Evolutionary conservation across 2,113 vertebrate species (phyloP), one percentile per base, ranked within the genome.

Genomic region (Calonectris borealis): DNA sequence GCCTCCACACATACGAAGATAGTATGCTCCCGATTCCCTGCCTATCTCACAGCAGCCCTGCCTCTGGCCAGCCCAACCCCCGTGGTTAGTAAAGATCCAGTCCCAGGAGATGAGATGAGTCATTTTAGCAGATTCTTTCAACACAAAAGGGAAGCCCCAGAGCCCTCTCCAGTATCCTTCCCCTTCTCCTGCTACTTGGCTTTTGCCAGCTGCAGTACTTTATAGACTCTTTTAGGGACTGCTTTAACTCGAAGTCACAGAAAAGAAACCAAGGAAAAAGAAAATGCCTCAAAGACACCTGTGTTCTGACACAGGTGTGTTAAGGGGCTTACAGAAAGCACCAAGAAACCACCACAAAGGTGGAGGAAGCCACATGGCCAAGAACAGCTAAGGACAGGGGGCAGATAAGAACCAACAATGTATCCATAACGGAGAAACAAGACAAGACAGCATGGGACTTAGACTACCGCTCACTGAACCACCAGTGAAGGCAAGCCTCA

Each of bases 201-300:
- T 88, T 83, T 57, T 65, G 44, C 38, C 44, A 86, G 4, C 7
- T 48, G 27, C 29, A 84, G 27, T 52, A 76, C 10, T 58, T 38
- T 6, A 71, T 2, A 4, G 1, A 62, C 1, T 0, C 8, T 40
- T 77, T 61, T 27, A 66, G 20, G 31, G 40, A 81, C 10, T 51
- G 29, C 22, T 76, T 58, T 54, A 91, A 81, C 31, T 61, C 0
- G 0, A 49, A 46, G 27, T 38, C 10, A 5, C 38, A 82, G 32
- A 13, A 73, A 55, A 83, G 40, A 31, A 73, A 46, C 1, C 15
- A 61, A 46, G 2, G 4, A 88, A 55, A 6, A 90, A 24, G 8
- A 69, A 68, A 44, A 36, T 5, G 5, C 15, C 48, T 55, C 26
- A 31, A 38, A 48, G 6, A 64, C 19, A 42, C 17, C 9, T 12